A percentile compares a stretch with the other conserved stretches of the same genome.
These are phyloP conservation scores for Acrobasis repandana DNA, from an alignment of 2,888 invertebrate species.

Conservation along the genomic window DNA sequence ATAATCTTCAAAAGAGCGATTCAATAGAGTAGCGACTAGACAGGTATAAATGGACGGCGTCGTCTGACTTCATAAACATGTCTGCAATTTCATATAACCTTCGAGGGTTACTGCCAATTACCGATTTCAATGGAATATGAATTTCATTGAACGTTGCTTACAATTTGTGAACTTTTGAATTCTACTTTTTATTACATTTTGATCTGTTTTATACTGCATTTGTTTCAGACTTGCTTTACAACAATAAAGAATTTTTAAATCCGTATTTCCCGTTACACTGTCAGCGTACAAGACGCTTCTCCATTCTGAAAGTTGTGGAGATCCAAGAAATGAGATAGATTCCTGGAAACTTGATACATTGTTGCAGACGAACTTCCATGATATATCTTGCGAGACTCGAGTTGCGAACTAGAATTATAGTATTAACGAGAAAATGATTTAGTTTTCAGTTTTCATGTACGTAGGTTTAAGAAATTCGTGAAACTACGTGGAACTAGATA, in stretches of 20 bases:
- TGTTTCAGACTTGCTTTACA: no score
- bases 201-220: no score
- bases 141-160: background rate
- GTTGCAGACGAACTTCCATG: constrained; percentile 29
- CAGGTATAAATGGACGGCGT: background rate
- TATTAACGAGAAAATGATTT: constrained; percentile 10
- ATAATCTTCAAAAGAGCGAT: background rate
- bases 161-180: background rate
- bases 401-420: constrained; percentile 23
- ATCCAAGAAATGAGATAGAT: constrained; percentile 29
- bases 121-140: background rate
- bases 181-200: no score
- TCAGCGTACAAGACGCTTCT: background rate
- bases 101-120: background rate
- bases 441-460: constrained; percentile 10
- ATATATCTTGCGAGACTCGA: constrained; percentile 26
- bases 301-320: constrained; percentile 15
- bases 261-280: background rate
- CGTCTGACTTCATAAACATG: background rate
- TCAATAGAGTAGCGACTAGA: constrained; percentile 1
- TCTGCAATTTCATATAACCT: constrained; percentile 1
- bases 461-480: background rate
- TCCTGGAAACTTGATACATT: constrained; percentile 28
- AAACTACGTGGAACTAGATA: no score
- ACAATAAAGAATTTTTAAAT: background rate